Evolutionary conservation across 2,888 invertebrate species (phyloP).

Genomic region (Netelia fuscicornis): DNA sequence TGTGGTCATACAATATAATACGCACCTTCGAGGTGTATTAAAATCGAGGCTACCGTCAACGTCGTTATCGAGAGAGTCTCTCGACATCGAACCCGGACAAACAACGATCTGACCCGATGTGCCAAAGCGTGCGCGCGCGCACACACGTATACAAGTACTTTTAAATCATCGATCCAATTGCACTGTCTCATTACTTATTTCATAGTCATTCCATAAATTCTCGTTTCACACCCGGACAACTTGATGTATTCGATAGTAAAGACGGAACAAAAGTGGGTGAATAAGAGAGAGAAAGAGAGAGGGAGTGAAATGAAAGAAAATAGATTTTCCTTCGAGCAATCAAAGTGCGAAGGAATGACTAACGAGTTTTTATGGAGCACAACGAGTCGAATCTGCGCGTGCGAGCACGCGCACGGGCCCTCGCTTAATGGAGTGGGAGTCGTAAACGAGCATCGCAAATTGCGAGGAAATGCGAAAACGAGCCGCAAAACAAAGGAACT

Average conservation of each 20-base stretch:
- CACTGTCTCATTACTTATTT: constrained; percentile 43
- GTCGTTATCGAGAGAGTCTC: constrained; percentile 57
- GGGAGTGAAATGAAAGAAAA: not conserved
- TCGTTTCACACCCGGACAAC: not conserved
- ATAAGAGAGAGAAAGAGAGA: constrained; percentile 4
- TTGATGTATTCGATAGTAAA: constrained; percentile 2
- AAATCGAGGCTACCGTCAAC: constrained; percentile 69
- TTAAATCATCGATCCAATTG: constrained; percentile 43
- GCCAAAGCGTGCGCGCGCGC: not conserved
- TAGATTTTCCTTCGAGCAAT: constrained; percentile 22
- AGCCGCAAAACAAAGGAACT: constrained; percentile 77
- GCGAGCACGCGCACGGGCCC: constrained; percentile 13
- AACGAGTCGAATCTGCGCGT: constrained; percentile 4
- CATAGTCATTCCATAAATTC: constrained; percentile 47
- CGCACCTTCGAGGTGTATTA: constrained; percentile 69
- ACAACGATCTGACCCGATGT: constrained; percentile 11
- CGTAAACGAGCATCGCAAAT: constrained; percentile 58
- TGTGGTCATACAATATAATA: constrained; percentile 69
- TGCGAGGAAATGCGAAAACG: constrained; percentile 75
- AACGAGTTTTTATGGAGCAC: constrained; percentile 17
- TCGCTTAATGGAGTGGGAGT: constrained; percentile 15
- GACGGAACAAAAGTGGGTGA: not conserved
- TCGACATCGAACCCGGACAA: constrained; percentile 59
- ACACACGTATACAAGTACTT: not conserved
- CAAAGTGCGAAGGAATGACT: constrained; percentile 21